These are phyloP conservation scores for Sorex maritimensis DNA, from an alignment of 2,797 vertebrate genomes.

Conservation along the genomic window DNA sequence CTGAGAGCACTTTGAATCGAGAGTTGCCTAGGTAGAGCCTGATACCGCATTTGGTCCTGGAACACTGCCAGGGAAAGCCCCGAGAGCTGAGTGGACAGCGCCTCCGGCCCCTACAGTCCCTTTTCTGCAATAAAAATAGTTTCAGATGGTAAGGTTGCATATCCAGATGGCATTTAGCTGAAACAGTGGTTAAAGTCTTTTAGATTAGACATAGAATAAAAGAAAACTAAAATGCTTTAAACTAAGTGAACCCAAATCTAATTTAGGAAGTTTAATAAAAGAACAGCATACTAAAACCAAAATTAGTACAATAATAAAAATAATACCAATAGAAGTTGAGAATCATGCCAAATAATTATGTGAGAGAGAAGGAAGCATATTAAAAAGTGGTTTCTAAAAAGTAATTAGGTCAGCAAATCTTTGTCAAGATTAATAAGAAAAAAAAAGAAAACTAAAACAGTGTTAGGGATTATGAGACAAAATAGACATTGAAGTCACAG, in stretches of 20 bases:
- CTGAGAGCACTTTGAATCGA: no score
- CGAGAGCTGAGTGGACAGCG: no score
- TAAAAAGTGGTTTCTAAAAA: not conserved
- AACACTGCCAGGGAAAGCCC: no score
- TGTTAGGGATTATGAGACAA: constrained; percentile 25
- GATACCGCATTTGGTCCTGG: no score
- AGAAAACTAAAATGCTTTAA: not conserved
- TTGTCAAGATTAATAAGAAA: constrained; percentile 19
- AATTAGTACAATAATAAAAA: constrained; percentile 9
- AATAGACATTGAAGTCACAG: not conserved
- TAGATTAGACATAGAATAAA: not conserved
- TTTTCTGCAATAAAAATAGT: no score
- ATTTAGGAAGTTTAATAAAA: not conserved
- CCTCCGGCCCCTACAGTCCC: no score
- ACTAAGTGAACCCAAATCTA: constrained; percentile 14
- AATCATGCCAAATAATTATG: constrained; percentile 14
- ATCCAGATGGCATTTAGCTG: not conserved
- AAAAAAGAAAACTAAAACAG: not conserved
- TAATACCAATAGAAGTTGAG: constrained; percentile 7
- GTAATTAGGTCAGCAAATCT: constrained; percentile 2
- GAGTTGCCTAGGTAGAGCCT: no score
- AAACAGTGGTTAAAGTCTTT: not conserved
- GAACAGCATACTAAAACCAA: not conserved
- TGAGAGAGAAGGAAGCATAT: not conserved
- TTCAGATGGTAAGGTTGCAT: no score